A percentile compares a stretch with the other conserved stretches of the same genome.
Conservation (phyloP, 2,888 invertebrate species). For the Leptinotarsa rubiginosa region DNA sequence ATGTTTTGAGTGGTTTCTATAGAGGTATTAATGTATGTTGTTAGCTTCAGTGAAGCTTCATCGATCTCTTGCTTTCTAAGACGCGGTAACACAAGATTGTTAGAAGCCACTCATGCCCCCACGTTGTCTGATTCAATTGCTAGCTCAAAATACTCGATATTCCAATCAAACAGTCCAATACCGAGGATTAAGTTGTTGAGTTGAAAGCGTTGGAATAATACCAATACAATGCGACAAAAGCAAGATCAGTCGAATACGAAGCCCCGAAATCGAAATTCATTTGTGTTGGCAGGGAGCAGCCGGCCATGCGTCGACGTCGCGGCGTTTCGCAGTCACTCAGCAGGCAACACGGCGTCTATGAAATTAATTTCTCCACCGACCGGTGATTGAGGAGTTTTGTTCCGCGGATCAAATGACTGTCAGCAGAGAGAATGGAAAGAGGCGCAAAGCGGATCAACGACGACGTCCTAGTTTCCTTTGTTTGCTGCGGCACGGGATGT, state of each 20-base stretch:
- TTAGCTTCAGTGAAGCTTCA: too few relatives aligned
- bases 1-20: too few relatives aligned
- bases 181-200: conserved; percentile 1
- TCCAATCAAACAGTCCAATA: neutral
- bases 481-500: neutral
- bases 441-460: conserved; percentile 43
- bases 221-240: conserved; percentile 2
- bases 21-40: too few relatives aligned
- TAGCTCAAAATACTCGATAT: neutral
- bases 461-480: conserved; percentile 15
- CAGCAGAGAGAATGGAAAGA: conserved; percentile 42
- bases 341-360: conserved; percentile 34
- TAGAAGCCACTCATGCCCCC: too few relatives aligned
- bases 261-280: neutral
- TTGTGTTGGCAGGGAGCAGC: neutral
- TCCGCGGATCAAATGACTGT: conserved; percentile 49
- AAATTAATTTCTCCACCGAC: conserved; percentile 44
- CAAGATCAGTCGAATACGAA: neutral
- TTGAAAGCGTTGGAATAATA: neutral
- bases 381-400: conserved; percentile 51
- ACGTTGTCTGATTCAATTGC: neutral
- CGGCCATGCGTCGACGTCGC: conserved; percentile 6
- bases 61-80: too few relatives aligned
- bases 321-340: conserved; percentile 29
- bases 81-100: too few relatives aligned